Conservation (phyloP, 53 echinoderm and acorn worm species). For the Luidia sarsii region DNA sequence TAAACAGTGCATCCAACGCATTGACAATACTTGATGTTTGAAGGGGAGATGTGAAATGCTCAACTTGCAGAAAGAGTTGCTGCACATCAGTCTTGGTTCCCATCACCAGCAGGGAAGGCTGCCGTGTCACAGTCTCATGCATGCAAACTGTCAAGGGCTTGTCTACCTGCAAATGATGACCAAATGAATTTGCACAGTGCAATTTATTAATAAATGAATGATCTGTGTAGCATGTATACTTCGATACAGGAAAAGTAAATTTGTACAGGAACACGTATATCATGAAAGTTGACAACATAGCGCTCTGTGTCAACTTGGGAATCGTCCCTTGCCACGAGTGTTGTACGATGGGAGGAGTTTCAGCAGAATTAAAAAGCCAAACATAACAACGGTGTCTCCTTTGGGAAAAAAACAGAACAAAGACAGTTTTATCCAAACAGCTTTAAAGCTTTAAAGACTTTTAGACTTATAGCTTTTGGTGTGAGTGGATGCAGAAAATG, state of each 20-base stretch:
- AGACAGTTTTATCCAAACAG: too few species aligned
- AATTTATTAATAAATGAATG: too few species aligned
- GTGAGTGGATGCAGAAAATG: too few species aligned
- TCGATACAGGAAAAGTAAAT: too few species aligned
- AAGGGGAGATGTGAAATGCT: background rate
- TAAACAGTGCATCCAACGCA: background rate
- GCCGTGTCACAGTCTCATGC: background rate
- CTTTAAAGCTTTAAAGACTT: too few species aligned
- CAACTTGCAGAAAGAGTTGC: background rate
- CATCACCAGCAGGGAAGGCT: background rate
- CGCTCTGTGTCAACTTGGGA: background rate
- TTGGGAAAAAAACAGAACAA: background rate
- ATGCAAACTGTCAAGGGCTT: background rate
- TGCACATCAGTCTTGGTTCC: background rate
- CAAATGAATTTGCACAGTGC: too few species aligned
- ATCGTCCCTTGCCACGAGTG: slow-evolving; percentile 9
- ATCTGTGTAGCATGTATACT: too few species aligned
- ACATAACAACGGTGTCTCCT: background rate
- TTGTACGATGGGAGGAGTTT: slow-evolving; percentile 5
- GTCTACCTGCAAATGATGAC: background rate
- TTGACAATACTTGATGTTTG: background rate
- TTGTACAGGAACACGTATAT: background rate
- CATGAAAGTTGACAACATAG: background rate
- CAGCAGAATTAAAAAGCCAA: background rate
- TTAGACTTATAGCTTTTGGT: too few species aligned